Percentiles rank a stretch among this genome's conserved stretches.
Evolutionary conservation across 2,888 invertebrate genomes (phyloP).

Genomic region (Fragum whitleyi): DNA sequence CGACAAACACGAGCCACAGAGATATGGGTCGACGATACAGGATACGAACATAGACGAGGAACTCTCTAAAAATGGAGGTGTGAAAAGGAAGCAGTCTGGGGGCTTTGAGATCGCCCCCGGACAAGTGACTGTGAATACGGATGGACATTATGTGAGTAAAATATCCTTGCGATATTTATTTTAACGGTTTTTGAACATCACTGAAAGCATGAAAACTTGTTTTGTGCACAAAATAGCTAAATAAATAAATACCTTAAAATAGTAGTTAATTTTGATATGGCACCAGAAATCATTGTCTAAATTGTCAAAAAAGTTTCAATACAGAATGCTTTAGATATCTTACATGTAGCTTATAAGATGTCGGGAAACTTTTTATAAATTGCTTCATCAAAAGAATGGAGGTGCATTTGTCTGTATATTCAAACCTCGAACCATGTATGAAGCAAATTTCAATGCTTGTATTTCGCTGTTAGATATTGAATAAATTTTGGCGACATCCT

Average conservation of each 20-base stretch:
- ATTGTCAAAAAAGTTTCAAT: too few relatives aligned
- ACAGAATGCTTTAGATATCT: too few relatives aligned
- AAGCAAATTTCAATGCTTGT: too few relatives aligned
- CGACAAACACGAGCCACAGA: not conserved
- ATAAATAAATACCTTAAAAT: not conserved
- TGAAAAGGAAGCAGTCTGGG: not conserved
- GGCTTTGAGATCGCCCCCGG: slow-evolving; percentile 20
- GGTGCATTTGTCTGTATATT: too few relatives aligned
- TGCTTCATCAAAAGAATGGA: too few relatives aligned
- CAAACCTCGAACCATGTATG: too few relatives aligned
- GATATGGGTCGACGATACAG: slow-evolving; percentile 16
- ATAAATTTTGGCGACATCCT: too few relatives aligned
- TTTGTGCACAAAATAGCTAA: not conserved
- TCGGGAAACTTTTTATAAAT: too few relatives aligned
- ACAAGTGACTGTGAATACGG: slow-evolving; percentile 18
- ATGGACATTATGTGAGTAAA: slow-evolving; percentile 18
- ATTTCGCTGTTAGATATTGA: too few relatives aligned
- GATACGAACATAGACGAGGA: slow-evolving; percentile 16
- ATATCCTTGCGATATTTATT: not conserved
- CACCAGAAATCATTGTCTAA: not conserved
- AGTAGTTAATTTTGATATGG: not conserved
- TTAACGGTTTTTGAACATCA: not conserved
- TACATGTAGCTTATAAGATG: too few relatives aligned
- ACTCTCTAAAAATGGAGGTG: not conserved
- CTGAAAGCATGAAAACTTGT: not conserved